These are phyloP conservation scores for Cryptoprocta ferox DNA, from an alignment of 2,797 vertebrate genomes.

Conservation along the genomic window DNA sequence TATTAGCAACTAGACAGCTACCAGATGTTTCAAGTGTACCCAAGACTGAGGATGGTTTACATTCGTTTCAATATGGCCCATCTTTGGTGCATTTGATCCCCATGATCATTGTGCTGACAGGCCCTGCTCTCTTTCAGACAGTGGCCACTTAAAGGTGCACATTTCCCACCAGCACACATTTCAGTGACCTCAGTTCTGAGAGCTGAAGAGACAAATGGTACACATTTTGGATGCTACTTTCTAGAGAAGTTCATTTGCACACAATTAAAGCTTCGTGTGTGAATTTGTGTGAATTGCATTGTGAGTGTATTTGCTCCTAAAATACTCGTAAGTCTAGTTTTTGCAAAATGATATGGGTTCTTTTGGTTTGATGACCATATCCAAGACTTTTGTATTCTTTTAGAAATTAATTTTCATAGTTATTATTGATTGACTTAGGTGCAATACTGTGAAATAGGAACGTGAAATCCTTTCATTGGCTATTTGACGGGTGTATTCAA, in stretches of 20 bases:
- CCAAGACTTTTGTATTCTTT: background rate
- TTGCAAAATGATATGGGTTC: background rate
- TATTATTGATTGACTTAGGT: background rate
- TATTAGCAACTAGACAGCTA: conserved; percentile 65
- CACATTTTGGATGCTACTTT: background rate
- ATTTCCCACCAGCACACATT: background rate
- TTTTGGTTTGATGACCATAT: background rate
- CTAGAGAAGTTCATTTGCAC: background rate
- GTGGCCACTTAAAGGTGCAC: background rate
- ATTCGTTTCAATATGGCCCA: conserved; percentile 43
- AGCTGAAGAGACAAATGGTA: background rate
- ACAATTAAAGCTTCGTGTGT: background rate
- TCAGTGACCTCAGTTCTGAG: background rate
- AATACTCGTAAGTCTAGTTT: background rate
- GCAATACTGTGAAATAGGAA: background rate
- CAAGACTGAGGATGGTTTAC: conserved; percentile 56
- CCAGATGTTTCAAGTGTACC: conserved; percentile 33
- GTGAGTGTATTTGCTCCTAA: background rate
- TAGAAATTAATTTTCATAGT: background rate
- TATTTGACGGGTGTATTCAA: background rate
- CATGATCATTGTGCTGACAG: background rate
- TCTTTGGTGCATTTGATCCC: conserved; percentile 54
- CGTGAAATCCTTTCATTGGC: background rate
- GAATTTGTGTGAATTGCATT: background rate
- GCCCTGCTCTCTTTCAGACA: background rate